Evolutionary conservation across 2,888 invertebrate species (phyloP).

Genomic region (Chymomyza caudatula): DNA sequence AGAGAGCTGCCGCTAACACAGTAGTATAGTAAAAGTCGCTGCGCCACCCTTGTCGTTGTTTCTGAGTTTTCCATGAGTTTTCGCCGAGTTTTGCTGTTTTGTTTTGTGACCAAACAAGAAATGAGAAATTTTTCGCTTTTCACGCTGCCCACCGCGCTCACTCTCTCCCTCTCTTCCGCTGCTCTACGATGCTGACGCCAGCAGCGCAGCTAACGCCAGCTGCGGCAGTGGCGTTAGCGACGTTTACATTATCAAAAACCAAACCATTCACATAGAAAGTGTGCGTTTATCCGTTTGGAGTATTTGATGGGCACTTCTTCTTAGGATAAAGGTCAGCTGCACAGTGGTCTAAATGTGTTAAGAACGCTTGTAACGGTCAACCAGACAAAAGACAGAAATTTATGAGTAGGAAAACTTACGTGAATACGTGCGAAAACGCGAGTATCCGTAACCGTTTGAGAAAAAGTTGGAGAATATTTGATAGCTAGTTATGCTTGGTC

Average conservation of each 20-base stretch:
- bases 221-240: not conserved
- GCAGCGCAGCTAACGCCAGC: too few relatives aligned
- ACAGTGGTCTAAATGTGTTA: slow-evolving; percentile 17
- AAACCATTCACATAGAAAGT: slow-evolving; percentile 62
- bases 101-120: not conserved
- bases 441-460: too few relatives aligned
- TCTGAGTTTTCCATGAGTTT: slow-evolving; percentile 40
- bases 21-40: not conserved
- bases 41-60: slow-evolving; percentile 8
- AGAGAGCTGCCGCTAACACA: slow-evolving; percentile 8
- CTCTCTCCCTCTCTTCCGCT: not conserved
- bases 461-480: too few relatives aligned
- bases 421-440: too few relatives aligned
- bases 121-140: not conserved
- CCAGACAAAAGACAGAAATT: not conserved
- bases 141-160: not conserved
- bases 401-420: too few relatives aligned
- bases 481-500: too few relatives aligned
- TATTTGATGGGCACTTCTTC: slow-evolving; percentile 22
- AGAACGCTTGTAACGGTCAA: not conserved
- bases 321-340: slow-evolving; percentile 34
- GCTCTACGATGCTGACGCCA: not conserved
- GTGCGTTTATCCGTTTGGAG: slow-evolving; percentile 54
- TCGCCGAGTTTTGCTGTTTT: slow-evolving; percentile 11
- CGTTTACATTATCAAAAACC: slow-evolving; percentile 8